A percentile compares a stretch with the other conserved stretches of the same genome.
Conservation (phyloP, 2,888 invertebrate species). For the Andrena praecox region DNA sequence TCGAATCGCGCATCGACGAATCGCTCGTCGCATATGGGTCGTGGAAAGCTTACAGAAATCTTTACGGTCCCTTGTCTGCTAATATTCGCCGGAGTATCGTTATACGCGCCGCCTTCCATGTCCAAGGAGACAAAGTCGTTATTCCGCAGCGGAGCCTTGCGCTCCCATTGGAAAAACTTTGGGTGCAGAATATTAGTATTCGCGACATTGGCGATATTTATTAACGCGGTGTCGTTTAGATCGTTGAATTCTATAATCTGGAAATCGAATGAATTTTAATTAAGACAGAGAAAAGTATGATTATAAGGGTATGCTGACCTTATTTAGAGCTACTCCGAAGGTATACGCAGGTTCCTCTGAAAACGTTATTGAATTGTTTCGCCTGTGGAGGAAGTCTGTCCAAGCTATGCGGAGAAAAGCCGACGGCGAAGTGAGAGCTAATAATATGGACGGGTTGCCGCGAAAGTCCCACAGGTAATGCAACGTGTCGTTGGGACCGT, state of each 20-base stretch:
- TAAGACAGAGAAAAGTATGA: background rate
- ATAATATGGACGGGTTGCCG: conserved; percentile 87
- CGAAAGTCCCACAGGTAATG: conserved; percentile 90
- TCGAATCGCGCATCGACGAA: no score
- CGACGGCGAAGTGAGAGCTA: conserved; percentile 86
- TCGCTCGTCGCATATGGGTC: no score
- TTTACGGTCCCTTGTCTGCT: conserved; percentile 79
- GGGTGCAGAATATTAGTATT: conserved; percentile 82
- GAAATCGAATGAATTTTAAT: conserved; percentile 50
- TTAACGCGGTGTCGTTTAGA: conserved; percentile 85
- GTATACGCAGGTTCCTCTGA: conserved; percentile 86
- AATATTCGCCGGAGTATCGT: conserved; percentile 76
- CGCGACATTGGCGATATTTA: conserved; percentile 77
- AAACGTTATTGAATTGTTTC: conserved; percentile 82
- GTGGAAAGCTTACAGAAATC: conserved; percentile 73
- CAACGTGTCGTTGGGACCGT: conserved; percentile 87
- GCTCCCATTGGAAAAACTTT: conserved; percentile 83
- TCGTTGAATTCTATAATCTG: conserved; percentile 88
- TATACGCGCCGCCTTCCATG: conserved; percentile 76
- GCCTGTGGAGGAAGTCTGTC: conserved; percentile 81
- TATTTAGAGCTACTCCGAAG: conserved; percentile 88
- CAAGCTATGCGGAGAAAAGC: conserved; percentile 86
- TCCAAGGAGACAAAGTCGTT: conserved; percentile 82
- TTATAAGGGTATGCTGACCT: conserved; percentile 83
- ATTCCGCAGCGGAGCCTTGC: conserved; percentile 80